A percentile compares a stretch with the other conserved stretches of the same genome.
These are phyloP conservation scores for Idaea straminata DNA, from an alignment of 2,888 invertebrate genomes.

Conservation along the genomic window DNA sequence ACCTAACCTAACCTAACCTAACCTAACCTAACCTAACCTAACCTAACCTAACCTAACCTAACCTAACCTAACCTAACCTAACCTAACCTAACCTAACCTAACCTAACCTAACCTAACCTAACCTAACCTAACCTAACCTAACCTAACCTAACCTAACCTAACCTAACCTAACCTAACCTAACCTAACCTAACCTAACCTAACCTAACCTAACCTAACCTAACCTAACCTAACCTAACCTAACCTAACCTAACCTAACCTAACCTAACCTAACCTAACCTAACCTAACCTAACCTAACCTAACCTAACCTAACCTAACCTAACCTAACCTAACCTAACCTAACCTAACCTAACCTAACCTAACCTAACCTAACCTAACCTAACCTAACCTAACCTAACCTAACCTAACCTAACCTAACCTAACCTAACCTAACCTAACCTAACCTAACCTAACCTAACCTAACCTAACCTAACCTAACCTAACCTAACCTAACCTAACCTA, in stretches of 20 bases:
- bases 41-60: constrained; percentile 17
- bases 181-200: constrained; percentile 13
- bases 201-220: constrained; percentile 18
- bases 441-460: constrained; percentile 24
- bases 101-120: constrained; percentile 1
- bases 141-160: constrained; percentile 12
- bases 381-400: constrained; percentile 13
- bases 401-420: constrained; percentile 24
- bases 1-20: constrained; percentile 21
- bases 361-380: constrained; percentile 21
- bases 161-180: constrained; percentile 9
- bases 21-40: constrained; percentile 17
- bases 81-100: constrained; percentile 4
- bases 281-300: background rate
- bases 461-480: constrained; percentile 24
- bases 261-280: constrained; percentile 8
- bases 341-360: constrained; percentile 25
- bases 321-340: constrained; percentile 21
- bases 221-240: constrained; percentile 17
- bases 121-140: constrained; percentile 14
- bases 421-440: constrained; percentile 24
- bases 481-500: constrained; percentile 22
- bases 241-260: constrained; percentile 16
- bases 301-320: constrained; percentile 11
- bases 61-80: constrained; percentile 16